phyloP scores from a whole-genome alignment of 2,797 vertebrate genomes.

The Eospalax fontanierii region DNA sequence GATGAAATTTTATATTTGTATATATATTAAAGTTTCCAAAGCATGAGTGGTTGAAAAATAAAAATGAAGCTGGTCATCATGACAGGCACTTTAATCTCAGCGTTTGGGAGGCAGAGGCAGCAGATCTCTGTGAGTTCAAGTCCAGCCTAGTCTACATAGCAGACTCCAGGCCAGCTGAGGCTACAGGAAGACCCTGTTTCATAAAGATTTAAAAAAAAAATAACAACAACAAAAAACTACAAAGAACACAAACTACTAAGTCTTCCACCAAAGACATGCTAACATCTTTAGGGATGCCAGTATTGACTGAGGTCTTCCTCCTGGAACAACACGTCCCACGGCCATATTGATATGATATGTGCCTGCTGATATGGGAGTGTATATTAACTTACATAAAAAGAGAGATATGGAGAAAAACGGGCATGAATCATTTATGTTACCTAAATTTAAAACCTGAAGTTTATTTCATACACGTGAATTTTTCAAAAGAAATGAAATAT shows the following conservation, averaged over 20 bases:
- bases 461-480: slow-evolving; percentile 39
- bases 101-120: too few relatives aligned
- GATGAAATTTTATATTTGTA: slow-evolving; percentile 17
- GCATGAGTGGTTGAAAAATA: neutral
- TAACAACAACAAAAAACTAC: neutral
- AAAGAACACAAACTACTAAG: neutral
- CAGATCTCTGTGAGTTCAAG: too few relatives aligned
- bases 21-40: slow-evolving; percentile 37
- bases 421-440: neutral
- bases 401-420: neutral
- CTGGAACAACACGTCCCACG: neutral
- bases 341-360: neutral
- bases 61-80: too few relatives aligned
- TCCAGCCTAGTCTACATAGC: too few relatives aligned
- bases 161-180: too few relatives aligned
- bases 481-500: slow-evolving; percentile 29
- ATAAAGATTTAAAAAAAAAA: neutral
- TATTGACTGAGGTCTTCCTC: neutral
- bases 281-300: neutral
- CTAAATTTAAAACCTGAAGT: slow-evolving; percentile 26
- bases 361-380: neutral
- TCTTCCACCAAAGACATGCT: neutral
- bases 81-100: too few relatives aligned
- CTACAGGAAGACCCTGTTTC: too few relatives aligned
- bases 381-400: neutral